A percentile compares a stretch with the other conserved stretches of the same genome.
Evolutionary conservation across 92 coral and sea anemone genomes (phyloP).

Genomic region (Epizoanthus scotinus): DNA sequence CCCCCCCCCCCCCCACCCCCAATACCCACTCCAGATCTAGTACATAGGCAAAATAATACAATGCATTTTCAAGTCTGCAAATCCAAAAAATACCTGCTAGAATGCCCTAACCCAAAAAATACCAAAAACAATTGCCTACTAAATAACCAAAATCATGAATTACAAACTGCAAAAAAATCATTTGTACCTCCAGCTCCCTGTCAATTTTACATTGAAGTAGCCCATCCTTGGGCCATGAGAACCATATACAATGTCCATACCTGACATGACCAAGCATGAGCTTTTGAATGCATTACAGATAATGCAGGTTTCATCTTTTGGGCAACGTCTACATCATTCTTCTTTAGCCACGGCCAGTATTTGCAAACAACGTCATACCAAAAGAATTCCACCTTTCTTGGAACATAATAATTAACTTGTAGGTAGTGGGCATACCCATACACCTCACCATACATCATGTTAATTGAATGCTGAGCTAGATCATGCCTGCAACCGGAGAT

Average conservation of each 20-base stretch:
- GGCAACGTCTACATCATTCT: conserved; percentile 35
- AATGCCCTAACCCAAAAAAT: too few relatives aligned
- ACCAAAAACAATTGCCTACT: too few relatives aligned
- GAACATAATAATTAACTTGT: conserved; percentile 32
- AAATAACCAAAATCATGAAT: too few relatives aligned
- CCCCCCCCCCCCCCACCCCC: too few relatives aligned
- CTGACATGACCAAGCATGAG: conserved; percentile 87
- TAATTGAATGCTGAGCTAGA: conserved; percentile 52
- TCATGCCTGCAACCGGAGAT: conserved; percentile 62
- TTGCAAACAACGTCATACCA: conserved; percentile 78
- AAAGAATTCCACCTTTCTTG: conserved; percentile 56
- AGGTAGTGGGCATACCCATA: conserved; percentile 73
- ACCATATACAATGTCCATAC: conserved; percentile 24
- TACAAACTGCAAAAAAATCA: too few relatives aligned
- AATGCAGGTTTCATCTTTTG: conserved; percentile 69
- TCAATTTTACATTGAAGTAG: too few relatives aligned
- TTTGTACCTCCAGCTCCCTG: too few relatives aligned
- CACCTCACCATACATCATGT: conserved; percentile 56
- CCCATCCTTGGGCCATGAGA: too few relatives aligned
- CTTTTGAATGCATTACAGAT: conserved; percentile 75
- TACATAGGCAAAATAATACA: too few relatives aligned
- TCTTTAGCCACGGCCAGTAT: conserved; percentile 78
- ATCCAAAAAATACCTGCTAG: too few relatives aligned
- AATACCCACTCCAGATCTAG: too few relatives aligned
- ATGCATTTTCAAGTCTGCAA: too few relatives aligned